These are phyloP conservation scores for Nipponacmea schrenckii DNA, from an alignment of 2,888 invertebrate species.

Conservation along the genomic window DNA sequence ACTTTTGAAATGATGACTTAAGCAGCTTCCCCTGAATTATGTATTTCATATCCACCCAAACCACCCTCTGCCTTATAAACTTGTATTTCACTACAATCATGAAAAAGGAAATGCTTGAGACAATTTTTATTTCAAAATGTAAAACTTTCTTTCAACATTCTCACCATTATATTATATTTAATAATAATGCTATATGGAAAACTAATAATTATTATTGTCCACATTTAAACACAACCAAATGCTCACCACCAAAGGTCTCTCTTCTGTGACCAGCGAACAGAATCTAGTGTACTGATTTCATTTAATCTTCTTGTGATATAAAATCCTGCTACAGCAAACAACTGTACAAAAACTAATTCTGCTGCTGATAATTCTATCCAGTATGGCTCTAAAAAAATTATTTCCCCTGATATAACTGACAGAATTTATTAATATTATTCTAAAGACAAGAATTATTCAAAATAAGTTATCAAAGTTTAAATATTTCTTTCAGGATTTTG, in stretches of 20 bases:
- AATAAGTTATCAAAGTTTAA: background rate
- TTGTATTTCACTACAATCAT: too few relatives aligned
- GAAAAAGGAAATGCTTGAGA: too few relatives aligned
- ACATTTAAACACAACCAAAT: background rate
- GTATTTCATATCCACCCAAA: too few relatives aligned
- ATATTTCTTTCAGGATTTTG: too few relatives aligned
- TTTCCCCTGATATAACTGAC: background rate
- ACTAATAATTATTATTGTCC: too few relatives aligned
- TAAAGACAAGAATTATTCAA: background rate
- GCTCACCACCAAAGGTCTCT: slow-evolving; percentile 70
- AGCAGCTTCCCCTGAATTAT: too few relatives aligned
- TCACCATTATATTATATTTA: too few relatives aligned
- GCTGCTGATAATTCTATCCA: slow-evolving; percentile 71
- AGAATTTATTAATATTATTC: background rate
- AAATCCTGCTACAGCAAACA: slow-evolving; percentile 70
- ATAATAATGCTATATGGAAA: too few relatives aligned
- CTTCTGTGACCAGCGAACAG: slow-evolving; percentile 69
- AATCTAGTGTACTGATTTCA: slow-evolving; percentile 66
- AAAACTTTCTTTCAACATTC: too few relatives aligned
- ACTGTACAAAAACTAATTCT: slow-evolving; percentile 70
- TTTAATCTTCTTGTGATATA: slow-evolving; percentile 69
- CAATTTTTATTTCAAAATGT: too few relatives aligned
- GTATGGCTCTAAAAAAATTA: slow-evolving; percentile 69
- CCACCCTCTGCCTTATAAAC: too few relatives aligned
- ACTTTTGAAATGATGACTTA: too few relatives aligned